A percentile compares a stretch with the other conserved stretches of the same genome.
Conservation (phyloP, 2,113 vertebrate species). For the Corynorhinus townsendii region DNA sequence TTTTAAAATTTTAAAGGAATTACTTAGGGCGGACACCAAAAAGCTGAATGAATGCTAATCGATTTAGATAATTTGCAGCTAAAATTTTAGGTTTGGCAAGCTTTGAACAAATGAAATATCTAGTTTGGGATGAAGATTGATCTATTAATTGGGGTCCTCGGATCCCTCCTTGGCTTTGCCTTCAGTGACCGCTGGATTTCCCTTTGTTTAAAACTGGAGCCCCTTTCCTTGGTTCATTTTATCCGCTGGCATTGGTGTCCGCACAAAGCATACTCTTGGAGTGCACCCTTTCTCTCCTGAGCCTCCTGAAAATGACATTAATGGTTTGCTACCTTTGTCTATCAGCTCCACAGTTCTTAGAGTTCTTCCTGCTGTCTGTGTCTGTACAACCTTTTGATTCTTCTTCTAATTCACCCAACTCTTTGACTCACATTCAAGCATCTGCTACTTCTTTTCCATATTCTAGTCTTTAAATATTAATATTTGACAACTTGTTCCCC, state of each 20-base stretch:
- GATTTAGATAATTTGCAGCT: background rate
- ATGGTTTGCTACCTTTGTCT: background rate
- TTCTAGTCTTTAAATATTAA: background rate
- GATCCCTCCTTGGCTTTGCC: background rate
- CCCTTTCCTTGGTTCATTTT: background rate
- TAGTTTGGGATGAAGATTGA: background rate
- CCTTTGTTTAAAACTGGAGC: background rate
- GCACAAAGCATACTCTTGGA: background rate
- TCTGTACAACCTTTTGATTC: background rate
- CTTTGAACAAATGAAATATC: background rate
- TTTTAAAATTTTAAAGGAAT: background rate
- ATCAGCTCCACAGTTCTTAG: background rate
- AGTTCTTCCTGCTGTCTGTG: background rate
- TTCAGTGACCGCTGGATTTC: background rate
- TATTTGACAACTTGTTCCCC: background rate
- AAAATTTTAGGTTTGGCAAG: background rate
- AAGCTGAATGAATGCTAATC: background rate
- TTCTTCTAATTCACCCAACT: background rate
- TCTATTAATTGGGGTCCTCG: background rate
- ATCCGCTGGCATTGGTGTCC: background rate
- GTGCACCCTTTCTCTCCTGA: background rate
- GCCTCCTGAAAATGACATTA: background rate
- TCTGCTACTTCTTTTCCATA: background rate
- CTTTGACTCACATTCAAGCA: background rate
- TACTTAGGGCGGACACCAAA: background rate